Evolutionary conservation across 1,140 invertebrate genomes (phyloP).

Genomic region (Antheraea pernyi): DNA sequence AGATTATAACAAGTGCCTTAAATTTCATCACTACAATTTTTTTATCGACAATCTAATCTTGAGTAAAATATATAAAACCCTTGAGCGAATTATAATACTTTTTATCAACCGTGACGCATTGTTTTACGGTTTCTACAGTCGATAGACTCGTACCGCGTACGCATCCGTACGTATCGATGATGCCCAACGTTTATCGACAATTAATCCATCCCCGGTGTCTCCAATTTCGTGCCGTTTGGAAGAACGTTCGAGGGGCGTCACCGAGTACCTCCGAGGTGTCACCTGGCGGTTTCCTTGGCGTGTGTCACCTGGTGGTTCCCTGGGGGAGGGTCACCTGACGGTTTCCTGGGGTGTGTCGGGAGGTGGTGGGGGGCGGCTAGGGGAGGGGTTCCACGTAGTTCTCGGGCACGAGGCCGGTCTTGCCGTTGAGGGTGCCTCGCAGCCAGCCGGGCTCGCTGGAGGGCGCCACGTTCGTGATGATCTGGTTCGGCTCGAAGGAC

Average conservation of each 20-base stretch:
- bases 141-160: neutral
- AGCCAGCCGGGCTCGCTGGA: constrained; percentile 98
- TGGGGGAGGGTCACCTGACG: no score
- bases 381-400: constrained; percentile 97
- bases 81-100: neutral
- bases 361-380: constrained; percentile 52
- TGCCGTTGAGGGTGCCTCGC: constrained; percentile 95
- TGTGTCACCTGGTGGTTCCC: no score
- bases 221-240: no score
- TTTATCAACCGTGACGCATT: neutral
- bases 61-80: neutral
- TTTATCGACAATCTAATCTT: neutral
- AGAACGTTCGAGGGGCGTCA: no score
- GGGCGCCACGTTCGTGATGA: constrained; percentile 95
- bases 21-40: neutral
- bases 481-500: constrained; percentile 98
- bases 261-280: no score
- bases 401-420: constrained; percentile 95
- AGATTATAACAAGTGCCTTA: neutral
- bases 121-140: neutral
- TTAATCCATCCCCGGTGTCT: no score
- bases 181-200: no score
- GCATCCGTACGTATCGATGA: no score
- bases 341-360: no score
- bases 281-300: no score